Conservation (phyloP, 2,797 vertebrate genomes). For the Protonibea diacanthus region DNA sequence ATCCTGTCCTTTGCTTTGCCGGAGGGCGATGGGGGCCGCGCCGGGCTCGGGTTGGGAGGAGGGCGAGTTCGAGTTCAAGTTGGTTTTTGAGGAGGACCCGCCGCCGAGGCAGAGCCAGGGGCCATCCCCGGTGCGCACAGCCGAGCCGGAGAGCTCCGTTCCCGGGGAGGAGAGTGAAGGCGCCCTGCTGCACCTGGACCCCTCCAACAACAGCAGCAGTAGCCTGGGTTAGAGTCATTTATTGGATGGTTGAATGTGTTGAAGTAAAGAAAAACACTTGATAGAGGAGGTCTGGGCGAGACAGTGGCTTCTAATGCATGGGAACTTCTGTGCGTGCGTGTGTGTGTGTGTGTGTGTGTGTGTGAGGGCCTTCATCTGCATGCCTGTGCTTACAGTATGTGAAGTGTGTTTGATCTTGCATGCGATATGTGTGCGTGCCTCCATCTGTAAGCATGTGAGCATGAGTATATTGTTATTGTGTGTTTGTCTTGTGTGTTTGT, state of each 20-base stretch:
- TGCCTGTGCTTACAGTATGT: slow-evolving; percentile 14
- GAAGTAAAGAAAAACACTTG: background rate
- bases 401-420: slow-evolving; percentile 13
- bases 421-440: slow-evolving; percentile 45
- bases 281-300: slow-evolving; percentile 9
- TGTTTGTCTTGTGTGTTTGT: slow-evolving; percentile 53
- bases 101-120: slow-evolving; percentile 81
- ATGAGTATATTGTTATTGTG: slow-evolving; percentile 52
- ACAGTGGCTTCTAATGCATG: slow-evolving; percentile 26
- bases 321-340: slow-evolving; percentile 37
- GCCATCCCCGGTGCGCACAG: slow-evolving; percentile 70
- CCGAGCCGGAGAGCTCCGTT: slow-evolving; percentile 68
- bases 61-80: slow-evolving; percentile 94
- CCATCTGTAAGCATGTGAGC: slow-evolving; percentile 50
- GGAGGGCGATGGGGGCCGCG: slow-evolving; percentile 90
- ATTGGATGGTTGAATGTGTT: slow-evolving; percentile 6
- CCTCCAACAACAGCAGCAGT: slow-evolving; percentile 52
- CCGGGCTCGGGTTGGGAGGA: slow-evolving; percentile 92
- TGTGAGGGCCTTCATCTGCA: slow-evolving; percentile 24
- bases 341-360: slow-evolving; percentile 9
- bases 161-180: slow-evolving; percentile 72
- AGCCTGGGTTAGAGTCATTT: slow-evolving; percentile 71
- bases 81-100: slow-evolving; percentile 93
- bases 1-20: slow-evolving; percentile 60
- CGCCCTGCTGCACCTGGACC: slow-evolving; percentile 70